Base-by-base conservation (phyloP, 2,888 invertebrate species). In the Eustalomyia histrio region DNA sequence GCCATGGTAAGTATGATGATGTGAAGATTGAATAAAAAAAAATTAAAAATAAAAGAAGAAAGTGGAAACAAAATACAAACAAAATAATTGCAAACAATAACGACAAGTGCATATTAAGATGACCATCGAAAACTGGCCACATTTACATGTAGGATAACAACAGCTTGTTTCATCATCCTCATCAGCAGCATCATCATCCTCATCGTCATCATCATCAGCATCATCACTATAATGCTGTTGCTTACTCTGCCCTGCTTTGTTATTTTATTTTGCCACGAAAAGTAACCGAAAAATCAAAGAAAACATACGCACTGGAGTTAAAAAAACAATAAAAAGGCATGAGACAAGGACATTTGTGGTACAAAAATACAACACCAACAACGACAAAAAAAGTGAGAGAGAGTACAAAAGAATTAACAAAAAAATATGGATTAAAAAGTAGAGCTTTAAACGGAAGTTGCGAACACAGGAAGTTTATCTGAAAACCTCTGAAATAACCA, bases 251-350 rank as follows among this genome's bases (percentile, higher is more conserved):
- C 0, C 50, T 74, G 29, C 67, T 74, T 21, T 80, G 61, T 83
- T 84, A 80, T 83, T 83, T 81, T 78, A 78, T 81, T 81, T 81
- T 82, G 82, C 84, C 84, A 83, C 84, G 83, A 85, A 84, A 83
- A 83, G 63, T 82, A 78, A 85, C 85, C 85, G 83, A 85, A 84
- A 85, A 85, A 85, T 85, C 85, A 84, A 85, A 84, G 82, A 85
- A 85, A 79, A 73, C 67, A 73, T 72, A 76, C 72, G 78, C 68
- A 69, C 65, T 69, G 69, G 63, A 60, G n/a, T 75, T 67, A 43
- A 64, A 75, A 24, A 73, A 79, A 67, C 39, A 63, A 39, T 24
- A 43, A 63, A n/a, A 65, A 58, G 10, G 39, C 52, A 60, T 58
- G n/a, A 21, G 18, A 52, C 79, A 60, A 55, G 60, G 24, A 67